These are phyloP conservation scores for Seriola dumerili DNA, from an alignment of 2,113 vertebrate genomes.

Conservation along the genomic window DNA sequence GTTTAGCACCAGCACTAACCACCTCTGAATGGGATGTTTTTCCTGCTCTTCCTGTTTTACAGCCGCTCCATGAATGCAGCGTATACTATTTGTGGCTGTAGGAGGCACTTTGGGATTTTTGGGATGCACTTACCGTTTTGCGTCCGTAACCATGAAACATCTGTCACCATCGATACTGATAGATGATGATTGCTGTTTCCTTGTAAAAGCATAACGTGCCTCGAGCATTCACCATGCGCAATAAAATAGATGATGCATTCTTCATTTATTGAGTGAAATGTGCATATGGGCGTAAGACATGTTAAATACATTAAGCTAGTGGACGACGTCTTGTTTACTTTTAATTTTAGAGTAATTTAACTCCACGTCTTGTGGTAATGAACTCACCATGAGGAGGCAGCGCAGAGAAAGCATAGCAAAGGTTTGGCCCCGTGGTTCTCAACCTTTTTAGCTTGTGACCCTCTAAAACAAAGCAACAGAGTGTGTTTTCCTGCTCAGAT, in stretches of 20 bases:
- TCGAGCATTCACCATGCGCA: neutral
- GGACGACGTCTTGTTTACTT: no score
- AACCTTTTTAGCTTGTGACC: neutral
- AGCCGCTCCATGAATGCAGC: neutral
- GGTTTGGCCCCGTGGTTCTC: neutral
- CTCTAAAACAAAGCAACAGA: neutral
- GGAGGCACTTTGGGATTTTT: neutral
- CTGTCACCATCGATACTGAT: neutral
- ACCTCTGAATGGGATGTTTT: neutral
- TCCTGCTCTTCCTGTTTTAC: no score
- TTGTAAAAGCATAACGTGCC: neutral
- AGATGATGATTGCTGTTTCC: neutral
- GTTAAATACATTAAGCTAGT: no score
- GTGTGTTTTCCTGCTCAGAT: no score
- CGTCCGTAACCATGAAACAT: neutral
- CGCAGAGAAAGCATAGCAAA: neutral
- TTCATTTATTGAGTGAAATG: no score
- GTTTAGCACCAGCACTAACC: no score
- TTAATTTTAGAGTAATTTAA: no score
- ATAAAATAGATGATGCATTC: neutral
- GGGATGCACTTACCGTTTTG: neutral
- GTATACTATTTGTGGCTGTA: neutral
- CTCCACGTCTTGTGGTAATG: no score
- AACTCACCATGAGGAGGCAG: no score
- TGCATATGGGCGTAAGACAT: no score